Evolutionary conservation across 2,888 invertebrate species (phyloP), one percentile per base, ranked within the genome.

Genomic region (Cantharis rustica): DNA sequence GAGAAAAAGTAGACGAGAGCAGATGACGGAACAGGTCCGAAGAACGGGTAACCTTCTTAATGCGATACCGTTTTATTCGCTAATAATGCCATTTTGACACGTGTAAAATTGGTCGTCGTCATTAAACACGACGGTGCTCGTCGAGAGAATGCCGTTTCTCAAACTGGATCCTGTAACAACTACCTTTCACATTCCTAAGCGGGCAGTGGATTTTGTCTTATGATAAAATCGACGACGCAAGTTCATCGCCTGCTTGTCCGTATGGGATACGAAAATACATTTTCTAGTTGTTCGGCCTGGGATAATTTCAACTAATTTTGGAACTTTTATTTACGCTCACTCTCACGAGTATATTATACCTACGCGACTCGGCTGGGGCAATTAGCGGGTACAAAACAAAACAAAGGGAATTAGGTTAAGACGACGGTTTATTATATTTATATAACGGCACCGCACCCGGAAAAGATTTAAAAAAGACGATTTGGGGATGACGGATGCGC

Each of bases 151-250:
- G 83, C 82, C 76, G 81, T 79, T 47, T 82, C 81, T 80, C 76
- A 81, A 83, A 83, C 83, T 82, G 82, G 82, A 82, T 81, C 82
- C 81, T 81, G 79, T 80, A 79, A 47, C 47, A 47, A 81, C 80
- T 80, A 82, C 83, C 83, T 83, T 83, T 83, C 83, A 83, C 83
- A 83, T 83, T 83, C 83, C 80, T 66, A 73, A 76, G 77, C 79
- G 81, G 78, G 73, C 80, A 79, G 79, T 76, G 80, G 79, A 79
- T 78, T 80, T 77, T 77, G 77, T 75, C 79, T 72, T 66, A 66
- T 20, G 73, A 75, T 78, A 73, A 80, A 63, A 63, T 74, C 31
- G 61, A 69, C 64, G 16, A 17, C 16, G 16, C 17, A 66, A 66
- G 64, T 27, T 16, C 27, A 69, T 31, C 68, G 68, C 16, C 47